These are phyloP conservation scores for Phyllostomus hastatus DNA, from an alignment of 2,113 vertebrate species.

Conservation along the genomic window DNA sequence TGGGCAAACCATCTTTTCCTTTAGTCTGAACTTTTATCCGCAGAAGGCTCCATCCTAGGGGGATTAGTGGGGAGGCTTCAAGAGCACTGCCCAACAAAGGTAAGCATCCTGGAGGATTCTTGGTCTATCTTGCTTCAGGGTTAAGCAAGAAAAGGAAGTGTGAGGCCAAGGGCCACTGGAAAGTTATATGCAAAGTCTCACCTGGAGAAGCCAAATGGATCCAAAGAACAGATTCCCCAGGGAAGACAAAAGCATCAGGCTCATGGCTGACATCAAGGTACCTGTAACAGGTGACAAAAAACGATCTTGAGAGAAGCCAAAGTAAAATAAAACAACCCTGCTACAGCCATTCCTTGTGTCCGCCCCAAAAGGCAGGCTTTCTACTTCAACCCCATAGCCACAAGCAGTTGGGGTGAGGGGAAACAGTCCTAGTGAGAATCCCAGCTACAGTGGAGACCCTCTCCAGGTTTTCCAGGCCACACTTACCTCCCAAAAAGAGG, in stretches of 20 bases:
- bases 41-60: not conserved
- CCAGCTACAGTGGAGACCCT: fast-evolving
- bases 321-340: not conserved
- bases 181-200: slow-evolving; percentile 70
- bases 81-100: not conserved
- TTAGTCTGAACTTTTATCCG: not conserved
- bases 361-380: not conserved
- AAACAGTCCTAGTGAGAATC: not conserved
- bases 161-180: not conserved
- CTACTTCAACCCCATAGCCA: not conserved
- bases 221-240: slow-evolving; percentile 90
- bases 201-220: slow-evolving; percentile 91
- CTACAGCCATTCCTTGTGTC: not conserved
- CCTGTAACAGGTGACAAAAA: slow-evolving; percentile 77
- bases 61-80: not conserved
- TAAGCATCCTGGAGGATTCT: not conserved
- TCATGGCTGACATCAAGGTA: slow-evolving; percentile 90
- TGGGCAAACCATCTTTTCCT: not conserved
- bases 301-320: not conserved
- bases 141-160: not conserved
- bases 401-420: not conserved
- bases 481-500: slow-evolving; percentile 93
- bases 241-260: slow-evolving; percentile 88
- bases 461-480: not conserved
- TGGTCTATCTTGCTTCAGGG: not conserved